Conservation (phyloP, 2,888 invertebrate species). For the Drosophila picticornis region DNA sequence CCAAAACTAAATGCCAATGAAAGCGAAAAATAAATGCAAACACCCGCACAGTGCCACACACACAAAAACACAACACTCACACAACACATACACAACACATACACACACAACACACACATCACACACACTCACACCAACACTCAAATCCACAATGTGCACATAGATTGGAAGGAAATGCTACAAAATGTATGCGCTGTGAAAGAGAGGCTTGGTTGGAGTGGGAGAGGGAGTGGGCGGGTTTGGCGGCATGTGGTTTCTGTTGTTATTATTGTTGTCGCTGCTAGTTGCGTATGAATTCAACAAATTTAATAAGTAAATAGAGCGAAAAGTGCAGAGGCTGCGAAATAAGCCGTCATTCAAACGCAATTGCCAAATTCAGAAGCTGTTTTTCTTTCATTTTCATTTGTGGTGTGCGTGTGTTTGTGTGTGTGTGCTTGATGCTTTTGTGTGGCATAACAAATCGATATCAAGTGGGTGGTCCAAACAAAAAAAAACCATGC, state of each 20-base stretch:
- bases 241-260: conserved; percentile 17
- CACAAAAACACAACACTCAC: conserved; percentile 26
- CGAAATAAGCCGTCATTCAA: conserved; percentile 53
- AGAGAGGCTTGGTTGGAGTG: conserved; percentile 17
- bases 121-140: conserved; percentile 20
- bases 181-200: conserved; percentile 66
- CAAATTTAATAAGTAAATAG: conserved; percentile 82
- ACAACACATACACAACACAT: conserved; percentile 22
- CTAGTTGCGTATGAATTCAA: conserved; percentile 66
- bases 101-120: conserved; percentile 31
- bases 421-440: conserved; percentile 18
- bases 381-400: conserved; percentile 19
- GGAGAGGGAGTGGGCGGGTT: not conserved
- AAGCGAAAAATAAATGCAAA: conserved; percentile 76
- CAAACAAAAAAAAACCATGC: not conserved
- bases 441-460: conserved; percentile 50
- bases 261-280: conserved; percentile 28
- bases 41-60: conserved; percentile 37
- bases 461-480: conserved; percentile 53
- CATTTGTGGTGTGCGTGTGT: not conserved
- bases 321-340: conserved; percentile 50
- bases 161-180: conserved; percentile 60
- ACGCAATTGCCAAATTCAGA: conserved; percentile 49
- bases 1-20: conserved; percentile 77
- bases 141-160: conserved; percentile 24